A percentile compares a stretch with the other conserved stretches of the same genome.
phyloP scores from a whole-genome alignment of 1,140 invertebrate genomes.

The Calliphora vicina region DNA sequence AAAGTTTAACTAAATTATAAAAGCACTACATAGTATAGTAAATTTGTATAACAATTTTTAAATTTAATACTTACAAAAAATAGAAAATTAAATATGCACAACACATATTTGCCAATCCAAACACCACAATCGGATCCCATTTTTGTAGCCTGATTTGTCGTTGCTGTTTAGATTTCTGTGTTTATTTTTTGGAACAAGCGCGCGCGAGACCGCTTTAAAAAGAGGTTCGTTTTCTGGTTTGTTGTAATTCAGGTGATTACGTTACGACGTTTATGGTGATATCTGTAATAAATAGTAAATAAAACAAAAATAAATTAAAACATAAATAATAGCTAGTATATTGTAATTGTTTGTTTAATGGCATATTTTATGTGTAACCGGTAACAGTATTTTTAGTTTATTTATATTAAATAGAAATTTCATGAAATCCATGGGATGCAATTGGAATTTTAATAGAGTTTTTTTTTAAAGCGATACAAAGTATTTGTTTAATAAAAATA shows the following conservation, averaged over 20 bases:
- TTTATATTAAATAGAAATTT: background rate
- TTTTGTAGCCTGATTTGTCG: slow-evolving; percentile 43
- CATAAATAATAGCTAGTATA: background rate
- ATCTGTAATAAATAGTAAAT: background rate
- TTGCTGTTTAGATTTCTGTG: background rate
- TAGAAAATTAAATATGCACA: slow-evolving; percentile 79
- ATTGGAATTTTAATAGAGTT: background rate
- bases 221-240: background rate
- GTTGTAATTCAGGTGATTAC: background rate
- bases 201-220: no score
- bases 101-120: slow-evolving; percentile 75
- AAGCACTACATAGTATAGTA: no score
- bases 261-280: slow-evolving; percentile 12
- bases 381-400: background rate
- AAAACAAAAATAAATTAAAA: background rate
- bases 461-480: background rate
- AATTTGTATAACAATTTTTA: no score
- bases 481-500: no score
- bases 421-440: background rate
- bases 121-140: slow-evolving; percentile 68
- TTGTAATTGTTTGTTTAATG: slow-evolving; percentile 12
- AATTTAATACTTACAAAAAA: slow-evolving; percentile 74
- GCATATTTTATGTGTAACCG: background rate
- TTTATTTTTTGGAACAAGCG: background rate
- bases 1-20: no score